phyloP scores from a whole-genome alignment of 30 jellyfish, hydroid and myxozoan genomes.

The Morbakka virulenta region DNA sequence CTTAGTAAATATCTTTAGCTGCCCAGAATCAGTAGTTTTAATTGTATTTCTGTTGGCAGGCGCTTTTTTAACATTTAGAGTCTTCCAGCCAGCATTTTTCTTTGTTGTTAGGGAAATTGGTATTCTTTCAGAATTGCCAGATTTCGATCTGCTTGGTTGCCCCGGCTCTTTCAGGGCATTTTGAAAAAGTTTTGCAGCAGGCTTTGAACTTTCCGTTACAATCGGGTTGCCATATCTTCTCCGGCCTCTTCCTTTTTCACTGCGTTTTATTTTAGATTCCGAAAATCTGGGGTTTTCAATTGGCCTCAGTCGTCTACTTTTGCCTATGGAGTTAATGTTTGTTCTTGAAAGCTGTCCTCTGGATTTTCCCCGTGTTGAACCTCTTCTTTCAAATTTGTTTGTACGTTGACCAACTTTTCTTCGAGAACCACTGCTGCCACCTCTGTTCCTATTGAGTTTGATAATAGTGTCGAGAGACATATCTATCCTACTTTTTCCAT shows the following conservation, averaged over 20 bases:
- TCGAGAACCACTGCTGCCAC: background rate
- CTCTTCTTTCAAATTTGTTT: background rate
- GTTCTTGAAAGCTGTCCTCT: background rate
- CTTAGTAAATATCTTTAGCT: constrained; percentile 58
- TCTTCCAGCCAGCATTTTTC: too few relatives aligned
- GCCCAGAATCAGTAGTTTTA: background rate
- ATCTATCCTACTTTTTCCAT: background rate
- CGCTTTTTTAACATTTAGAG: background rate
- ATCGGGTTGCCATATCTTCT: background rate
- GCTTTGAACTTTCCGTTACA: background rate
- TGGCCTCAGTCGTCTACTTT: background rate
- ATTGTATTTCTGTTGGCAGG: background rate
- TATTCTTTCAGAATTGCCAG: background rate
- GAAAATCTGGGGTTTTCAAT: background rate
- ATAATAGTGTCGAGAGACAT: background rate
- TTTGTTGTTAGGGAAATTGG: too few relatives aligned
- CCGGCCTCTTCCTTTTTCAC: background rate
- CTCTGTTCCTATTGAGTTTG: background rate
- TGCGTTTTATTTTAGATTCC: too few relatives aligned
- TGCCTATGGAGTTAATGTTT: background rate
- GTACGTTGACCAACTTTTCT: too few relatives aligned
- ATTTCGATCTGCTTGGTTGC: background rate
- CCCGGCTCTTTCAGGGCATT: background rate
- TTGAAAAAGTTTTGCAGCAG: background rate
- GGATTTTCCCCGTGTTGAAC: background rate